Conservation (phyloP, 2,797 vertebrate species). For the Crenichthys baileyi region DNA sequence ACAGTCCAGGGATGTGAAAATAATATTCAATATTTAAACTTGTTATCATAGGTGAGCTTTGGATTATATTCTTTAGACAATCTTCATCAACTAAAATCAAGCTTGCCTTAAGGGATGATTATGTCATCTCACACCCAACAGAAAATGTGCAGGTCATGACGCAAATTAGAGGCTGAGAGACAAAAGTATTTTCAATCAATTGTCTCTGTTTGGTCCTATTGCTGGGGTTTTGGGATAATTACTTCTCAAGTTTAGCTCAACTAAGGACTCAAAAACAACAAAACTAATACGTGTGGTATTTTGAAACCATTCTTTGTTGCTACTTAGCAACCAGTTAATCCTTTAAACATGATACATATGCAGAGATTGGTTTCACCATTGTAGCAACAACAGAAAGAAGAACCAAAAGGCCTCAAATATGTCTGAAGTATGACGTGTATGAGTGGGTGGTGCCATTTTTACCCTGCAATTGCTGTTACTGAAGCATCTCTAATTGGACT, state of each 20-base stretch:
- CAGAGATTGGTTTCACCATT: not conserved
- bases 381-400: constrained; percentile 9
- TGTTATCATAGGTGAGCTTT: too few relatives aligned
- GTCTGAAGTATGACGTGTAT: constrained; percentile 33
- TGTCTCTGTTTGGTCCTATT: not conserved
- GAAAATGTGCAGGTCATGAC: not conserved
- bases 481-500: constrained; percentile 34
- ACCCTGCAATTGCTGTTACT: constrained; percentile 62
- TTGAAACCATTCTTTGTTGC: not conserved
- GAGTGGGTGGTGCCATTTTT: constrained; percentile 20
- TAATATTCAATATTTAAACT: too few relatives aligned
- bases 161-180: not conserved
- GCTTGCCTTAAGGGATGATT: too few relatives aligned
- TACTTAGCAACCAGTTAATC: not conserved
- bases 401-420: constrained; percentile 37
- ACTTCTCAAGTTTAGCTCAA: too few relatives aligned
- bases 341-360: constrained; percentile 5
- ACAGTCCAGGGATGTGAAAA: too few relatives aligned
- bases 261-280: not conserved
- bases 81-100: not conserved
- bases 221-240: not conserved
- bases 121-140: too few relatives aligned
- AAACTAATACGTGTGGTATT: not conserved
- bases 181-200: not conserved
- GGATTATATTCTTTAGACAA: too few relatives aligned